Evolutionary conservation across 2,797 vertebrate species (phyloP), one percentile per base, ranked within the genome.

Genomic region (Coendou prehensilis): DNA sequence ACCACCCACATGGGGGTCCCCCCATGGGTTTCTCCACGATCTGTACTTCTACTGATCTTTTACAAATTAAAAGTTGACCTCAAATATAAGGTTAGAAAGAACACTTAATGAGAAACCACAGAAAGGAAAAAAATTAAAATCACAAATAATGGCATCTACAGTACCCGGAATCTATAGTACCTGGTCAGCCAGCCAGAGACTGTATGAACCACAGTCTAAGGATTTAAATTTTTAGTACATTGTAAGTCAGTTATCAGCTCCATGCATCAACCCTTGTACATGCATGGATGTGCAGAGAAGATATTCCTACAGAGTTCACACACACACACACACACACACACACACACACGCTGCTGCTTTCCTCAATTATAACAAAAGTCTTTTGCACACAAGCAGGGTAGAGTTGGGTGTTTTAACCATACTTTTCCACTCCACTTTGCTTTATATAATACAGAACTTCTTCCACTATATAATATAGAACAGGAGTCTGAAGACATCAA

Each of bases 31-130:
- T 92, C 56, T 90, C 54, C 63, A 45, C 8, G 14, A 41, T 78
- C 45, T 37, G 33, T 45, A 30, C 61, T 88, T 89, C 22, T 10
- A 47, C 7, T 61, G 28, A 52, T 87, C 47, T 81, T 50, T 82
- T 45, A 22, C 57, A 54, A 76, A 59, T 33, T 92, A 94, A 71
- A 78, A 76, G 59, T 56, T 73, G 79, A 61, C 9, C n/a, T 82
- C 88, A 54, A 91, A 93, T 82, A 64, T 89, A 73, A 82, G 23
- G 3, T 41, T 50, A 92, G 45, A 80, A 94, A 94, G 57, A 90
- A 54, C 26, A n/a, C 50, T 75, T 88, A 82, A 28, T 78, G 78
- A 87, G 67, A 92, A 88, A 37, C 30, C 14, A 67, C 30, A 78
- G 45, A 78, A 92, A 64, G 61, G 76, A 45, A 64, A 47, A 37